Evolutionary conservation across 2,888 invertebrate genomes (phyloP).

Genomic region (Dryobota labecula): DNA sequence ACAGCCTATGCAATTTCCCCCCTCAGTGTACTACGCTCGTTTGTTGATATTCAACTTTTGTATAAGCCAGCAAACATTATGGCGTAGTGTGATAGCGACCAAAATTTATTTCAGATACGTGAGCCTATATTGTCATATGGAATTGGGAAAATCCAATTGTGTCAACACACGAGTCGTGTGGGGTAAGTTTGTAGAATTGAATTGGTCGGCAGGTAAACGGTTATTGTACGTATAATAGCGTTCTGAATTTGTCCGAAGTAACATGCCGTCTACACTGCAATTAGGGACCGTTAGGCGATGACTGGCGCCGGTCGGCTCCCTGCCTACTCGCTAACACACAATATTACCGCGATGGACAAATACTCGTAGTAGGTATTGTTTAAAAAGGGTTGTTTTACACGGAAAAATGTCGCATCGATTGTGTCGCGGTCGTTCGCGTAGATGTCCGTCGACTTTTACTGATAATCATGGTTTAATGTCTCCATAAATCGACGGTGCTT

Average conservation of each 20-base stretch:
- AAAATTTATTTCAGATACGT: conserved; percentile 78
- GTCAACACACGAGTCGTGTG: conserved; percentile 74
- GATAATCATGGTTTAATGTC: conserved; percentile 51
- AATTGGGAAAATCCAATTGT: conserved; percentile 84
- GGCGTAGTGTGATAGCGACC: conserved; percentile 68
- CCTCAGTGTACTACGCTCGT: conserved; percentile 49
- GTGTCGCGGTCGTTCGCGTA: not conserved
- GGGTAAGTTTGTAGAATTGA: conserved; percentile 79
- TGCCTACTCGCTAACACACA: conserved; percentile 53
- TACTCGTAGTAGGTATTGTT: conserved; percentile 54
- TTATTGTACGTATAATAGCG: conserved; percentile 80
- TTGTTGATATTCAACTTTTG: conserved; percentile 66
- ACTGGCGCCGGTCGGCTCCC: conserved; percentile 62
- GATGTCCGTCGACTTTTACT: conserved; percentile 30
- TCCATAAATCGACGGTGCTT: conserved; percentile 45
- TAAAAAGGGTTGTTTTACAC: conserved; percentile 51
- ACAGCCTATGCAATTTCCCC: conserved; percentile 52
- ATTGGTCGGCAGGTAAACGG: conserved; percentile 81
- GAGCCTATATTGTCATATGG: conserved; percentile 77
- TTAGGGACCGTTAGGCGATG: conserved; percentile 78
- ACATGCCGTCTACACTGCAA: conserved; percentile 77
- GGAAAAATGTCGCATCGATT: conserved; percentile 35
- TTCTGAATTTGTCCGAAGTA: conserved; percentile 75
- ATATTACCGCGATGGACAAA: conserved; percentile 51
- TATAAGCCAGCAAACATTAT: conserved; percentile 69